phyloP scores from a whole-genome alignment of 2,113 vertebrate genomes.

The Thermophis baileyi region DNA sequence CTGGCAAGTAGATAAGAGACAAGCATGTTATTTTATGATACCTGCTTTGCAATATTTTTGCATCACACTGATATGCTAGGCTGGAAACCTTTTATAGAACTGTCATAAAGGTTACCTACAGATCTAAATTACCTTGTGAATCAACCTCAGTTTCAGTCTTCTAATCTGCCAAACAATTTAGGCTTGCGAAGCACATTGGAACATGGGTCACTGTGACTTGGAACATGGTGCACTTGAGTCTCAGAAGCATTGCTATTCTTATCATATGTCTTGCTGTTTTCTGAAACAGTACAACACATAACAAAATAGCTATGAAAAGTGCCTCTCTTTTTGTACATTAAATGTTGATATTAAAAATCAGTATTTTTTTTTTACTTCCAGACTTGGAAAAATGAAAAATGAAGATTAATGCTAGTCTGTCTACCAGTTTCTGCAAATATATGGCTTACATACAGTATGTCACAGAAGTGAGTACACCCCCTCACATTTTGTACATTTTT shows the following conservation, averaged over 20 bases:
- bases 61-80: conserved; percentile 33
- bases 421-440: neutral
- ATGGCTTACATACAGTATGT: neutral
- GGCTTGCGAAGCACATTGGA: conserved; percentile 32
- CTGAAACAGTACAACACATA: neutral
- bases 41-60: conserved; percentile 41
- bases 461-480: too few relatives aligned
- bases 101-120: conserved; percentile 39
- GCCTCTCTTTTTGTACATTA: neutral
- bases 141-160: conserved; percentile 41
- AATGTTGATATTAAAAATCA: neutral
- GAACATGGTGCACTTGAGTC: neutral
- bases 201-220: neutral
- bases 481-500: too few relatives aligned
- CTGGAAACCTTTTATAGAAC: conserved; percentile 47
- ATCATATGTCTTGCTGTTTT: neutral
- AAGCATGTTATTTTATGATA: conserved; percentile 27
- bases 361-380: neutral
- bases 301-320: neutral
- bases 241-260: neutral
- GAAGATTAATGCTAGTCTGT: neutral
- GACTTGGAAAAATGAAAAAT: neutral
- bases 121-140: conserved; percentile 50
- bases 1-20: neutral
- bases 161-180: conserved; percentile 34